Evolutionary conservation across 30 jellyfish, hydroid and myxozoan species (phyloP).

Genomic region (Catostylus mosaicus): DNA sequence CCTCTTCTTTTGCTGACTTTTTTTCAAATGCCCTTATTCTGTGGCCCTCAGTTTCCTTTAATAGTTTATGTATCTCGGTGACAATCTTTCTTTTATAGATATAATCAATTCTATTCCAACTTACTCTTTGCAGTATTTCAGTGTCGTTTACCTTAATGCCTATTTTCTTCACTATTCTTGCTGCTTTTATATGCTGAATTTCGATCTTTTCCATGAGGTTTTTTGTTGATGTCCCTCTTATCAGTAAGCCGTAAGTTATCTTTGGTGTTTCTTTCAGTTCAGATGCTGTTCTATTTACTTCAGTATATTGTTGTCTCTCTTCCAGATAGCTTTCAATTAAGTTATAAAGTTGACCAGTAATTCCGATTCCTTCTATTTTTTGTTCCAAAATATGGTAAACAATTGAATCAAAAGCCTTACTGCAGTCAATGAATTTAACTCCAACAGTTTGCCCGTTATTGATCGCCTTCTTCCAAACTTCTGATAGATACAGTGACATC

Average conservation of each 20-base stretch:
- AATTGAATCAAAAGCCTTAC: background rate
- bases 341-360: no score
- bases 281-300: no score
- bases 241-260: conserved; percentile 6
- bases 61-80: background rate
- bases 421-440: conserved; percentile 6
- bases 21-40: background rate
- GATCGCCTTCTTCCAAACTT: conserved; percentile 50
- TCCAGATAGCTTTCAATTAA: no score
- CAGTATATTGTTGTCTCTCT: no score
- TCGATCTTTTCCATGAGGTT: background rate
- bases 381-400: background rate
- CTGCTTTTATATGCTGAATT: conserved; percentile 4
- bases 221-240: conserved; percentile 1
- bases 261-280: no score
- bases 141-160: background rate
- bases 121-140: background rate
- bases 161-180: background rate
- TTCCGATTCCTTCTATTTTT: no score
- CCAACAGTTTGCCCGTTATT: no score
- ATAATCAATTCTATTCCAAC: background rate
- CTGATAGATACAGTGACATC: conserved; percentile 43
- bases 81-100: background rate
- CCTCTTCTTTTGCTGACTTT: conserved; percentile 1
- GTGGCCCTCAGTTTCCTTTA: background rate